A percentile compares a stretch with the other conserved stretches of the same genome.
phyloP scores from a whole-genome alignment of 2,888 invertebrate genomes.

The Pedicia rivosa region DNA sequence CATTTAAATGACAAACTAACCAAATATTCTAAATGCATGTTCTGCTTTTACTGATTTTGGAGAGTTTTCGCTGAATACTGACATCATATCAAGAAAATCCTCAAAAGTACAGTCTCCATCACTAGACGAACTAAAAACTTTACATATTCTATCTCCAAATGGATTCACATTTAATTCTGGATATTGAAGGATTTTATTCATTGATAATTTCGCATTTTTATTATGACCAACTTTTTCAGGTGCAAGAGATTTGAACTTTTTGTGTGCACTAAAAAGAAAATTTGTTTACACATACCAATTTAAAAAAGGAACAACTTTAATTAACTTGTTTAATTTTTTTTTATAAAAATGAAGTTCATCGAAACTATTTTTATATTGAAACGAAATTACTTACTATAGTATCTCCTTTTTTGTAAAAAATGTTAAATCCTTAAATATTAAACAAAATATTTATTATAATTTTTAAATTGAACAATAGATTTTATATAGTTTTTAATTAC shows the following conservation, averaged over 20 bases:
- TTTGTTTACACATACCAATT: background rate
- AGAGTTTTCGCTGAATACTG: conserved; percentile 81
- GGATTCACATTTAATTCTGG: conserved; percentile 83
- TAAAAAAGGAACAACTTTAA: conserved; percentile 7
- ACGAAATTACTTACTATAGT: conserved; percentile 50
- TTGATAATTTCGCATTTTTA: conserved; percentile 70
- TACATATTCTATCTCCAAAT: conserved; percentile 80
- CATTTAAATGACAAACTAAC: conserved; percentile 33
- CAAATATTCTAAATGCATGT: conserved; percentile 91
- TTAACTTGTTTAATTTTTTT: conserved; percentile 8
- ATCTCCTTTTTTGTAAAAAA: conserved; percentile 91
- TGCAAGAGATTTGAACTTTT: conserved; percentile 74
- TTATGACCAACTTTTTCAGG: conserved; percentile 83
- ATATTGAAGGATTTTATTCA: conserved; percentile 69
- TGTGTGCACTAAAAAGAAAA: conserved; percentile 51
- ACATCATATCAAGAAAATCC: conserved; percentile 95
- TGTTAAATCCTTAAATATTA: conserved; percentile 59
- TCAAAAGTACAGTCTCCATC: conserved; percentile 89
- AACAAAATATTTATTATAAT: conserved; percentile 8
- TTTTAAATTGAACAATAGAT: background rate
- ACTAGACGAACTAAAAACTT: conserved; percentile 77
- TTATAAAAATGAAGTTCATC: conserved; percentile 7
- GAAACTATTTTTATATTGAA: conserved; percentile 2
- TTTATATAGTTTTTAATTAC: conserved; percentile 29
- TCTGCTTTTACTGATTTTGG: conserved; percentile 87